Evolutionary conservation across 2,113 vertebrate genomes (phyloP), one percentile per base, ranked within the genome.

Genomic region (Sapayoa aenigma): DNA sequence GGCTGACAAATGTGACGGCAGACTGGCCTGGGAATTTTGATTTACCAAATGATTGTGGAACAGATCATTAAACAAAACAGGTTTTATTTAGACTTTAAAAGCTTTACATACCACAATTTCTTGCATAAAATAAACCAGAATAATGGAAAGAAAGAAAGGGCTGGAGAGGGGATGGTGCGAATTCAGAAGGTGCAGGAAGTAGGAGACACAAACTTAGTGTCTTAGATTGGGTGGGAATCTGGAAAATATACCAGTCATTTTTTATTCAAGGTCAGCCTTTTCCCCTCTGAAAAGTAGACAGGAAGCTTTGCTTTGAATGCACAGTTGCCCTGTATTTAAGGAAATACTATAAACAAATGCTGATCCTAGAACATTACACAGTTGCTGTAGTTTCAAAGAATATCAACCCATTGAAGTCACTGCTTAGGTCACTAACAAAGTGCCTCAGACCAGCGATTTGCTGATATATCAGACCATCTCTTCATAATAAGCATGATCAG

Each of bases 1-100:
- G 6, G 50, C 50, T 89, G 89, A 91, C 58, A 83, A 78, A 79
- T 0, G 3, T 75, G 69, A 82, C 0, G 2, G 80, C 80, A 78
- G 91, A 37, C 87, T 87, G 77, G 81, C 74, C 71, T 82, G 89
- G 84, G 91, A 92, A 92, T 95, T 89, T 55, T 82, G 78, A 85
- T 69, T 68, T 75, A 59, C 35, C 42, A 74, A 59, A 86, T 89
- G 35, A 37, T 86, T 93, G 53, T 46, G 85, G 79, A 95, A 77
- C 55, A 80, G 71, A 21, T 76, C 72, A 71, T 88, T 80, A 92
- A 86, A 89, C 63, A 94, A 96, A 69, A 16, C 21, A 47, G 35
- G 52, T 93, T 91, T 82, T 93, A 69, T 92, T 94, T 94, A 86
- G 83, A 88, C 46, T 88, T 77, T 44, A 58, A 71, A 93, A 94